These are phyloP conservation scores for Epirrhoe tristata DNA, from an alignment of 2,888 invertebrate genomes.

Conservation along the genomic window DNA sequence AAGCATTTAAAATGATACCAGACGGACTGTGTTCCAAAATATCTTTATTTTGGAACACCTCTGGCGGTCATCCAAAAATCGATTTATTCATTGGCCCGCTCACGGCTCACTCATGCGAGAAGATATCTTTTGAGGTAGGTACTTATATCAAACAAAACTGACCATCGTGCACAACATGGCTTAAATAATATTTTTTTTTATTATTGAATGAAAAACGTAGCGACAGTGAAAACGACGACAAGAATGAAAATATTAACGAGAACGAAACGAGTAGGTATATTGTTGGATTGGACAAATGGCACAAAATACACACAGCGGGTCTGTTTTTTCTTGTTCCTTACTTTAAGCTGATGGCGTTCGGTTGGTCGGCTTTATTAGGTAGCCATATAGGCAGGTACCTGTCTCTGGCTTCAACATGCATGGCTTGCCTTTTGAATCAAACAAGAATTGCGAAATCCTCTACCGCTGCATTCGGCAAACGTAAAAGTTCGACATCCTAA, in stretches of 20 bases:
- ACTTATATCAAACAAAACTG: constrained; percentile 21
- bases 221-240: neutral
- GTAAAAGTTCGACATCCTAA: constrained; percentile 41
- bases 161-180: neutral
- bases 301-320: no score
- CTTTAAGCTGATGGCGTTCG: neutral
- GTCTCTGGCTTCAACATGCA: neutral
- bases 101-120: constrained; percentile 53
- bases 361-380: neutral
- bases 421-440: constrained; percentile 20
- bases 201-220: neutral
- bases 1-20: constrained; percentile 15
- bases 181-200: constrained; percentile 1
- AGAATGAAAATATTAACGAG: no score
- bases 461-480: constrained; percentile 28
- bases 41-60: no score
- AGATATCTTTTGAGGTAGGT: constrained; percentile 60
- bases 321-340: neutral
- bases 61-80: constrained; percentile 62
- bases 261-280: no score
- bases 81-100: constrained; percentile 55
- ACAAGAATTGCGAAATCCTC: constrained; percentile 26
- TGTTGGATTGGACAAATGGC: constrained; percentile 2
- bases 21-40: constrained; percentile 34
- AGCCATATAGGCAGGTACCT: no score